Evolutionary conservation across 2,113 vertebrate genomes (phyloP).

Genomic region (Paracanthobrama guichenoti): DNA sequence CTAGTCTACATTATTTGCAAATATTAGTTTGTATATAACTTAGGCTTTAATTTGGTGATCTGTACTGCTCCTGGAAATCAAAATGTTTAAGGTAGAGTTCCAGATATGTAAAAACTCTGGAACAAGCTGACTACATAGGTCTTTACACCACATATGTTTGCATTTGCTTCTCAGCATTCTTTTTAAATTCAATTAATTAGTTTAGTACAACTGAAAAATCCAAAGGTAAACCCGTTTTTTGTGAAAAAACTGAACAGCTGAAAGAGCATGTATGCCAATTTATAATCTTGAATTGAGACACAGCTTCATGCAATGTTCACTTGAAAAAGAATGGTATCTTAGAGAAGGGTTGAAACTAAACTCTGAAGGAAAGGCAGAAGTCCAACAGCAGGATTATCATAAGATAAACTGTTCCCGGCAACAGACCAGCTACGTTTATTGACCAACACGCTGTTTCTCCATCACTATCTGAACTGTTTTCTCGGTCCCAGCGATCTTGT

Average conservation of each 20-base stretch:
- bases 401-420: background rate
- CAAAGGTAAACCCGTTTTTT: too few relatives aligned
- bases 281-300: background rate
- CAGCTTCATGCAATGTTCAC: background rate
- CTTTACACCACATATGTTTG: too few relatives aligned
- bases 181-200: too few relatives aligned
- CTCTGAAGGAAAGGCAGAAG: background rate
- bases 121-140: background rate
- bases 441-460: background rate
- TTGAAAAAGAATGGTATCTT: background rate
- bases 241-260: background rate
- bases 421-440: background rate
- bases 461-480: slow-evolving; percentile 14
- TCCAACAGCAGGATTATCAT: background rate
- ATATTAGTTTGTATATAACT: background rate
- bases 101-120: background rate
- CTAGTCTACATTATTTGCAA: background rate
- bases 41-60: background rate
- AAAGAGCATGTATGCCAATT: background rate
- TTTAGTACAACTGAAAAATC: too few relatives aligned
- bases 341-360: background rate
- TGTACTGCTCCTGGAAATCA: background rate
- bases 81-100: background rate
- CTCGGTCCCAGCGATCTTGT: too few relatives aligned
- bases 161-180: too few relatives aligned